These are phyloP conservation scores for Dysidea cf. avara DNA, from an alignment of 37 sponge, comb jelly and placozoan species.

Conservation along the genomic window DNA sequence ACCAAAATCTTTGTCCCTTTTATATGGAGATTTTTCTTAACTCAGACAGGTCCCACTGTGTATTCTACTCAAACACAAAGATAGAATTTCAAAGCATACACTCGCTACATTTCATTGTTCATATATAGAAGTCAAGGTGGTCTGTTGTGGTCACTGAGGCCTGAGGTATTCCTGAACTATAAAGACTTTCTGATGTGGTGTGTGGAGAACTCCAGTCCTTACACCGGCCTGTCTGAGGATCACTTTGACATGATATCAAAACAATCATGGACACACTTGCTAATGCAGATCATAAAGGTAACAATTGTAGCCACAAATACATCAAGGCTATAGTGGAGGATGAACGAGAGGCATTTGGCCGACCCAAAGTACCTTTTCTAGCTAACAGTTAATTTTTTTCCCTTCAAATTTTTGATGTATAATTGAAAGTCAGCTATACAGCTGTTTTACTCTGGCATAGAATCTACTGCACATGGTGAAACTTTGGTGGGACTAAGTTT, in stretches of 20 bases:
- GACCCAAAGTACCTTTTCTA: background rate
- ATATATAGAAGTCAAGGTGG: conserved; percentile 64
- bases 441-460: background rate
- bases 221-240: background rate
- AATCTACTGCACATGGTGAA: too few species aligned
- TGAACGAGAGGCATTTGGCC: background rate
- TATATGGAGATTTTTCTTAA: too few species aligned
- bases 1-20: too few species aligned
- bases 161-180: conserved; percentile 68
- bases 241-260: conserved; percentile 48
- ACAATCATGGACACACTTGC: conserved; percentile 67
- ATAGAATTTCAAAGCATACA: too few species aligned
- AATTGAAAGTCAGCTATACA: conserved; percentile 1
- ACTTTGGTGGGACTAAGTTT: too few species aligned
- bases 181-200: conserved; percentile 50
- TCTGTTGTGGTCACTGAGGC: conserved; percentile 37
- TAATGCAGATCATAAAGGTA: conserved; percentile 76
- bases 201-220: background rate
- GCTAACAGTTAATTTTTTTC: background rate
- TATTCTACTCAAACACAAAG: too few species aligned
- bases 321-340: too few species aligned
- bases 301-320: too few species aligned
- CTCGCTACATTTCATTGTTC: too few species aligned
- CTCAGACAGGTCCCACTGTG: too few species aligned
- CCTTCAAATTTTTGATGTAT: background rate